Evolutionary conservation across 1,140 invertebrate genomes (phyloP).

Genomic region (Pollicipes pollicipes): DNA sequence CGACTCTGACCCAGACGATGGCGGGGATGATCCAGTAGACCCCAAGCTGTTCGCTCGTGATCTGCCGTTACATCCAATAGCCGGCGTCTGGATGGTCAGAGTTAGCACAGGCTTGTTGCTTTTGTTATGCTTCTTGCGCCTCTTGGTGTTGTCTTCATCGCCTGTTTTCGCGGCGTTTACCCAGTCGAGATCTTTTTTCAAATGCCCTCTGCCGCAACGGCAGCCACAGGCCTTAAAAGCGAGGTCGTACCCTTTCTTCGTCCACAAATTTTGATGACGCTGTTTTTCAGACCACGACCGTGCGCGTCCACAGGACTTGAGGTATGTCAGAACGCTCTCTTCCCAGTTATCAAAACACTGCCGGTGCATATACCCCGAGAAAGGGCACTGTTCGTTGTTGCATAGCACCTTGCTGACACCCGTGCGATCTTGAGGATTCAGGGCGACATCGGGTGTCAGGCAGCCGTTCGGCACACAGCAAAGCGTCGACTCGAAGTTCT

Average conservation of each 20-base stretch:
- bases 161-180: conserved; percentile 33
- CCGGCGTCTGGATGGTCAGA: conserved; percentile 20
- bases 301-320: conserved; percentile 73
- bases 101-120: conserved; percentile 23
- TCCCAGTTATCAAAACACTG: conserved; percentile 91
- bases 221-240: conserved; percentile 69
- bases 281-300: conserved; percentile 86
- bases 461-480: conserved; percentile 62
- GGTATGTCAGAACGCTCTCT: conserved; percentile 58
- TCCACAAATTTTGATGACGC: conserved; percentile 86
- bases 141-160: conserved; percentile 20
- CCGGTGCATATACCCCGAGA: conserved; percentile 81
- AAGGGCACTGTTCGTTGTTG: conserved; percentile 78
- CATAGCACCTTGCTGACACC: conserved; percentile 68
- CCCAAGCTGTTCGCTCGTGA: conserved; percentile 40
- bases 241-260: conserved; percentile 89
- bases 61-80: conserved; percentile 19
- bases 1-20: conserved; percentile 41
- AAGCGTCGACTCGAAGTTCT: conserved; percentile 28
- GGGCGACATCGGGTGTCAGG: conserved; percentile 38
- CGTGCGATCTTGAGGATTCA: conserved; percentile 49
- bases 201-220: conserved; percentile 61
- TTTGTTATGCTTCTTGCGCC: conserved; percentile 31
- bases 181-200: conserved; percentile 90
- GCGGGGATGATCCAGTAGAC: conserved; percentile 43